These are phyloP conservation scores for Anguilla megastoma DNA, from an alignment of 2,797 vertebrate genomes.

Conservation along the genomic window DNA sequence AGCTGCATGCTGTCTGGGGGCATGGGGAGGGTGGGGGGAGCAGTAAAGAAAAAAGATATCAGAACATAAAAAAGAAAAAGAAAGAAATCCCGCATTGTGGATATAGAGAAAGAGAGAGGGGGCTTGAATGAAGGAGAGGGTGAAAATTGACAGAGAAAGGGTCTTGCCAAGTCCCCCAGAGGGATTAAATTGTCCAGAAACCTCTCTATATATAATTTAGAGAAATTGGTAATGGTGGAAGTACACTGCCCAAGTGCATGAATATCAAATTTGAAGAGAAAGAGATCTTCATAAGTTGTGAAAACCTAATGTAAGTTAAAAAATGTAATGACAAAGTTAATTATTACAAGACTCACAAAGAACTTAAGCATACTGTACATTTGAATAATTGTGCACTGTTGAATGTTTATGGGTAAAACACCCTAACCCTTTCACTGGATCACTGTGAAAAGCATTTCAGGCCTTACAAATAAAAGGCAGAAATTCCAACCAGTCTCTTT, in stretches of 20 bases:
- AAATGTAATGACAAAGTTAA: slow-evolving; percentile 53
- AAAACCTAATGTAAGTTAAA: slow-evolving; percentile 47
- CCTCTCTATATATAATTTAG: slow-evolving; percentile 76
- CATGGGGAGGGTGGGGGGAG: slow-evolving; percentile 49
- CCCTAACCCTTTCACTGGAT: neutral
- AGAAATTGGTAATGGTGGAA: slow-evolving; percentile 78
- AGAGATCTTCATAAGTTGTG: slow-evolving; percentile 61
- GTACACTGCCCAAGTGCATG: slow-evolving; percentile 59
- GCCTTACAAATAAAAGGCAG: neutral
- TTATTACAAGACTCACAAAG: neutral
- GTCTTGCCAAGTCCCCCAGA: slow-evolving; percentile 74
- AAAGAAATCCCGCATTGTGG: slow-evolving; percentile 66
- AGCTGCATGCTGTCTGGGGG: slow-evolving; percentile 80
- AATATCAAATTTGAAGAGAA: slow-evolving; percentile 57
- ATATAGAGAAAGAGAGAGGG: slow-evolving; percentile 69
- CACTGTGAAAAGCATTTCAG: neutral
- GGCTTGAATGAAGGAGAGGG: slow-evolving; percentile 58
- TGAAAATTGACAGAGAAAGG: slow-evolving; percentile 78
- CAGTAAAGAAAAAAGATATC: slow-evolving; percentile 71
- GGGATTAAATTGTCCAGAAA: slow-evolving; percentile 87
- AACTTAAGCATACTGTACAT: slow-evolving; percentile 15
- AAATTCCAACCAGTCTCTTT: neutral
- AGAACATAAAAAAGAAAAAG: slow-evolving; percentile 66
- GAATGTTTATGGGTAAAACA: neutral
- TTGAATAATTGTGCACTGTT: slow-evolving; percentile 1